Percentiles rank a stretch among this genome's conserved stretches.
Conservation (phyloP, 2,113 vertebrate species). For the Microcebus jonahi region DNA sequence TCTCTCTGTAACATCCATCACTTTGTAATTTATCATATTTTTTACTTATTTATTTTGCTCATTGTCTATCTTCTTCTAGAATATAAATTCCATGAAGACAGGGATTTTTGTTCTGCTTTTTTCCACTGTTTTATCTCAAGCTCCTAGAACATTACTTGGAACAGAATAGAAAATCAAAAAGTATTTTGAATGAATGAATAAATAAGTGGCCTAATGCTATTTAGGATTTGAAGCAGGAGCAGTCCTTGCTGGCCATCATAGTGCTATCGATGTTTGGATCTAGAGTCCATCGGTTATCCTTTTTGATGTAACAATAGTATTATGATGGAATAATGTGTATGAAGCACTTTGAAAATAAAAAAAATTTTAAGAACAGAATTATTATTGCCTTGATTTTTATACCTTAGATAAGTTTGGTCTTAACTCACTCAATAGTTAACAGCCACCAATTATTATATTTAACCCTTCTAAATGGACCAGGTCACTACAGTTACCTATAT, state of each 20-base stretch:
- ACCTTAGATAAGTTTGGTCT: background rate
- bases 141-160: background rate
- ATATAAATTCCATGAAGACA: background rate
- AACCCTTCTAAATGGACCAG: background rate
- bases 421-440: background rate
- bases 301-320: background rate
- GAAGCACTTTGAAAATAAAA: background rate
- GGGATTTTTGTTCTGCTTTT: background rate
- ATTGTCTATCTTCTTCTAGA: background rate
- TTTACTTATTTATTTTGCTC: background rate
- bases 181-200: background rate
- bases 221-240: background rate
- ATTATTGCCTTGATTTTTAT: background rate
- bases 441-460: background rate
- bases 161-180: background rate
- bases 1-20: background rate
- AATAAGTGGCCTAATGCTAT: background rate
- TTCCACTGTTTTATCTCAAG: background rate
- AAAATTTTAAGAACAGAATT: slow-evolving; percentile 3
- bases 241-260: background rate
- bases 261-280: background rate
- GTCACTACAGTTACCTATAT: background rate
- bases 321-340: background rate
- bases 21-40: background rate
- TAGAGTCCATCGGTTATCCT: background rate